Base-by-base conservation (phyloP, 2,888 invertebrate species). In the Nemotelus pantherinus region DNA sequence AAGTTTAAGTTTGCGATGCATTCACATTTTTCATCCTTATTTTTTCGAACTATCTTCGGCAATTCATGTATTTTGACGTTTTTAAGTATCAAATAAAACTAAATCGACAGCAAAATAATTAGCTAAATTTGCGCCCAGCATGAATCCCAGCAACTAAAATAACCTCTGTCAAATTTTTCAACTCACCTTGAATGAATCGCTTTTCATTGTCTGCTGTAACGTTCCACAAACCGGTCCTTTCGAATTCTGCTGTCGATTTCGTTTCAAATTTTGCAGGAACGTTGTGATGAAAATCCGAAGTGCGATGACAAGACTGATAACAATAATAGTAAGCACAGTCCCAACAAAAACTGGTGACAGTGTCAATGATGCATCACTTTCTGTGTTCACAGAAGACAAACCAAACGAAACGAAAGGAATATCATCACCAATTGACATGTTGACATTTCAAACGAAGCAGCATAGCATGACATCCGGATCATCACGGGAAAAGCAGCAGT, bases 331-430 rank as follows among this genome's bases (percentile, higher is more conserved):
- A 80, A 87, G 82, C 77, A 87, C 85, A 82, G 86, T 85, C 77
- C 87, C 87, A 81, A 87, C 85, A 82, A 87, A 83, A 81, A 87
- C 86, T 79, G 87, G 87, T 75, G 87, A 87, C 82, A 87, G 81
- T 78, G 86, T 82, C 80, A 87, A 82, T 78, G 86, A 84, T 81
- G 83, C 84, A 81, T 86, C 86, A 81, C 85, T 85, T 81, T 86
- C 86, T 86, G 80, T 47, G 77, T 53, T 25, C 25, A 25, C 25
- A 25, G 25, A 25, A 25, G 25, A 25, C 25, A 25, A 25, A 25
- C 25, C 25, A 25, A 25, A 25, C 25, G 25, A 25, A 25, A 25
- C 25, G 25, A 25, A 25, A 25, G 1, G 25, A 25, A 25, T 25
- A 25, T 25, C 25, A 25, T 25, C 25, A 25, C 25, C 25, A 25